Evolutionary conservation across 2,113 vertebrate species (phyloP), one percentile per base, ranked within the genome.

Genomic region (Grammomys dolichurus): DNA sequence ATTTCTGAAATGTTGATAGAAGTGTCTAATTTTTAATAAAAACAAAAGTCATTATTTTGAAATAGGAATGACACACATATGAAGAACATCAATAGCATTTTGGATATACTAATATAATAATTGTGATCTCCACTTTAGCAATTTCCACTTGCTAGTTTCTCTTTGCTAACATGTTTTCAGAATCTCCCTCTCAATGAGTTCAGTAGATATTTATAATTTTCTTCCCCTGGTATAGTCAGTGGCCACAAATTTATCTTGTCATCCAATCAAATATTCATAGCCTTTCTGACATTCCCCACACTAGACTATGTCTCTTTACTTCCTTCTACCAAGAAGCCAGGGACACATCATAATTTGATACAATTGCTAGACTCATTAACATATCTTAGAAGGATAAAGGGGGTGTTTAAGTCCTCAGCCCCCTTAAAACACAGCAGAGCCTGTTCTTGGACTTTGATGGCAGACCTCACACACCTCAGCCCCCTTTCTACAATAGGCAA

Each of bases 91-190:
- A 77, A 48, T 81, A 72, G 60, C 31, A 54, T 85, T 63, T 60
- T 81, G 14, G n/a, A n/a, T 36, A 84, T 76, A 51, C 87, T 96
- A 78, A 78, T 88, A 40, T 60, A 87, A 85, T 93, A 94, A 70
- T 72, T 85, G 81, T 65, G 73, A 90, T 70, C 89, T 92, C 33
- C 87, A 72, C n/a, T 4, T 85, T 67, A 85, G 56, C 33, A 56
- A 91, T 89, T 90, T 78, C 67, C 19, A 48, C n/a, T 82, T 63
- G 70, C 48, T 78, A 56, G 20, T 16, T 58, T 91, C 40, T 51
- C 19, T 77, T 87, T 67, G n/a, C 31, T 67, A 67, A 80, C 75
- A 70, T 19, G 77, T 77, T 87, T 91, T 65, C 72, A 78, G 69
- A 93, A 78, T 80, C 48, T 70, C 22, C n/a, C 72, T 93, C 33